Conservation (phyloP, 2,797 vertebrate genomes). For the Enteromius afrohamiltoni region DNA sequence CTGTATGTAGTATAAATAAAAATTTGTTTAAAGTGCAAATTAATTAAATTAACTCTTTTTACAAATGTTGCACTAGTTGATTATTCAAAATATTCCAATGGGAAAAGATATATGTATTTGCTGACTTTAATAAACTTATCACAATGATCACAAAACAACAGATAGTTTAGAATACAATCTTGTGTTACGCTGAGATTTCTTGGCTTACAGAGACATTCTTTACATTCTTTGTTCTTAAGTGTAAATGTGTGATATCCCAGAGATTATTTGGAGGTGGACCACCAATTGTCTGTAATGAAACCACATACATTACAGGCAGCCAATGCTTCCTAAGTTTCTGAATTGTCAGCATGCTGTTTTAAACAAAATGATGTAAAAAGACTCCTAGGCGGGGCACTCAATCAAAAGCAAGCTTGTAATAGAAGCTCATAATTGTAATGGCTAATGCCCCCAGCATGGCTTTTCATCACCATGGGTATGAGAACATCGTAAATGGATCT, state of each 20-base stretch:
- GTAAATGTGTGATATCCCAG: not conserved
- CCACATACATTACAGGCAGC: not conserved
- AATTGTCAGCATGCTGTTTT: not conserved
- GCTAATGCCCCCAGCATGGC: constrained; percentile 34
- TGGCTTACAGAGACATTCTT: not conserved
- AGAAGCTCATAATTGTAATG: constrained; percentile 25
- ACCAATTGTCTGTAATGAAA: not conserved
- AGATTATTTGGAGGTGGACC: not conserved
- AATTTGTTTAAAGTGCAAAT: not conserved
- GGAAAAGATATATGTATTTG: not conserved
- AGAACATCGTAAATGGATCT: constrained; percentile 66
- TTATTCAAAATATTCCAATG: not conserved
- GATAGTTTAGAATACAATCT: not conserved
- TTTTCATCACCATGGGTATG: constrained; percentile 29
- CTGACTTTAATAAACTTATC: not conserved
- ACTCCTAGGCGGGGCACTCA: not conserved
- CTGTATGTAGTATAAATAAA: not conserved
- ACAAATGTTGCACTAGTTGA: not conserved
- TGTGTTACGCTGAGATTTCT: not conserved
- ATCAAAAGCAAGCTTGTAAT: constrained; percentile 45
- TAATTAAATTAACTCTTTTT: too few species aligned
- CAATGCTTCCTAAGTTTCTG: not conserved
- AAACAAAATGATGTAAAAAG: not conserved
- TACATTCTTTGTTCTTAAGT: not conserved
- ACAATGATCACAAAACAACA: not conserved